Evolutionary conservation across 2,113 vertebrate species (phyloP), one percentile per base, ranked within the genome.

Genomic region (Nibea coibor): DNA sequence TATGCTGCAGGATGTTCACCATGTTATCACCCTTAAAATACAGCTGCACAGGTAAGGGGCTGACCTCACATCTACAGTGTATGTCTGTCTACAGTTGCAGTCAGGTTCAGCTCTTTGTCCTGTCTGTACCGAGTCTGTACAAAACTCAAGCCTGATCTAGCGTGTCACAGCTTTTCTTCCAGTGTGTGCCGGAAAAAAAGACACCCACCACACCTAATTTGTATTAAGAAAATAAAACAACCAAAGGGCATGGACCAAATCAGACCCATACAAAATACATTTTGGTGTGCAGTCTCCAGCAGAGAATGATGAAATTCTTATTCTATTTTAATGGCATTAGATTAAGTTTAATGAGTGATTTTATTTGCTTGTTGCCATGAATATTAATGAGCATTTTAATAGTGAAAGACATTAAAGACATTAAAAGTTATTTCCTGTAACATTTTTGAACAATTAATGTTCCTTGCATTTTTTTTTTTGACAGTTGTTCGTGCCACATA

Each of bases 1-100:
- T 80, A 99, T 99, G 98, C 95, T 99, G 87, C 98, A 99, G 92
- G 98, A 99, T 3, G 96, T 99, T 76, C 97, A 99, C 94, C 98
- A 99, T 92, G 96, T 99, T 89, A 96, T 97, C 95, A 99, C 98
- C 45, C 81, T 99, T 89, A 99, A 99, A 96, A 99, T 99, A 92
- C 98, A 99, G 95, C 95, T 99, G 90, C 97, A 98, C 95, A 99
- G 98, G 98, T 99, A 94, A 91, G 80, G 14, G 39, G 45, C 70
- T 64, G 9, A 57, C 20, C 11, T 11, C 43, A 57, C 42, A 53
- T 53, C 19, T 71, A 26, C 24, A 26, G 24, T 26, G 10, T 26
- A 51, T 45, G 24, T 31, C 24, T 64, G 39, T 65, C 26, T 58
- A 22, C 35, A 72, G 12, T 72, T 17, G 50, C 11, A 57, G 12